These are phyloP conservation scores for Agonopterix alstromeriana DNA, from an alignment of 2,888 invertebrate genomes.

Conservation along the genomic window DNA sequence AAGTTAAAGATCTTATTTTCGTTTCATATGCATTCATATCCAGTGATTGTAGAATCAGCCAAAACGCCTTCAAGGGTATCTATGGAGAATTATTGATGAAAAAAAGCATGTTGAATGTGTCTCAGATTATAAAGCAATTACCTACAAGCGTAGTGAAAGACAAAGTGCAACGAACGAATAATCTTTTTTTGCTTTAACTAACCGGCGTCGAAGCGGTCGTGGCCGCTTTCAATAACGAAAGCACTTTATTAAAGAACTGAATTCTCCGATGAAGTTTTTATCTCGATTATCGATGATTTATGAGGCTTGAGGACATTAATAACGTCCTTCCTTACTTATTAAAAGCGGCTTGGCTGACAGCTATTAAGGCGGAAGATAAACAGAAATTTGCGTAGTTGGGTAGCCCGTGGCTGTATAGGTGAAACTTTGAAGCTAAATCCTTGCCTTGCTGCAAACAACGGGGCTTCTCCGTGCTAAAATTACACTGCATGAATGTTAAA, in stretches of 20 bases:
- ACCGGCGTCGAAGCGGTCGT: neutral
- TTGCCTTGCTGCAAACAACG: neutral
- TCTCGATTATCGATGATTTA: slow-evolving; percentile 24
- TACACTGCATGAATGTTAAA: too few relatives aligned
- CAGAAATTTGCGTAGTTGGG: slow-evolving; percentile 15
- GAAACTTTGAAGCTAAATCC: neutral
- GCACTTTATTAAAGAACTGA: slow-evolving; percentile 11
- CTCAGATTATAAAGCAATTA: too few relatives aligned
- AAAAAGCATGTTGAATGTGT: too few relatives aligned
- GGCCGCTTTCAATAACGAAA: slow-evolving; percentile 7
- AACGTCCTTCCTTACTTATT: slow-evolving; percentile 12
- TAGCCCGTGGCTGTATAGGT: neutral
- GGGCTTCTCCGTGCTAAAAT: too few relatives aligned
- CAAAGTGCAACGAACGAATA: too few relatives aligned
- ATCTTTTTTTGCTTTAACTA: neutral
- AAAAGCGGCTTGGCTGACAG: slow-evolving; percentile 14
- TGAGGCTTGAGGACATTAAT: slow-evolving; percentile 18
- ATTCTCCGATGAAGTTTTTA: slow-evolving; percentile 19
- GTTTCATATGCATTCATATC: too few relatives aligned
- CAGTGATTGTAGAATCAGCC: too few relatives aligned
- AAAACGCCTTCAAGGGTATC: too few relatives aligned
- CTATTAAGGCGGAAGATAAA: slow-evolving; percentile 25
- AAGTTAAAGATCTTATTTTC: too few relatives aligned
- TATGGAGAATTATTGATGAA: too few relatives aligned
- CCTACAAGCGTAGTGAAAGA: too few relatives aligned